Evolutionary conservation across 2,113 vertebrate species (phyloP).

Genomic region (Pimephales promelas): DNA sequence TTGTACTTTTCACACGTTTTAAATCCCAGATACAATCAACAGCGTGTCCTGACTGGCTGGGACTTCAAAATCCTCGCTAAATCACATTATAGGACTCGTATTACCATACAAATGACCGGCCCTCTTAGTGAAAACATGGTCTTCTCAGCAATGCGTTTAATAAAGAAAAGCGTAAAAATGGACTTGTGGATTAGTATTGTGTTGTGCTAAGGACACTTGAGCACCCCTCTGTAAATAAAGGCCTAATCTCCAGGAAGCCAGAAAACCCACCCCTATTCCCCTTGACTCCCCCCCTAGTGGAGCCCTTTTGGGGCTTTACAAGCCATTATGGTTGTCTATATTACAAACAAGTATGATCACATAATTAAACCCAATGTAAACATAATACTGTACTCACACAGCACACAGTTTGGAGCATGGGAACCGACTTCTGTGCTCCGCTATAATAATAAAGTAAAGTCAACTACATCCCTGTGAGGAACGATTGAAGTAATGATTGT

Average conservation of each 20-base stretch:
- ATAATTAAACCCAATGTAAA: constrained; percentile 55
- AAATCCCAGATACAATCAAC: constrained; percentile 31
- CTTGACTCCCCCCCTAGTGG: constrained; percentile 5
- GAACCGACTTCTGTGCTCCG: constrained; percentile 56
- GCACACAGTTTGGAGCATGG: constrained; percentile 60
- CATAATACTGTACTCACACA: constrained; percentile 46
- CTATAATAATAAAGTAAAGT: constrained; percentile 63
- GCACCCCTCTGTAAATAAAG: constrained; percentile 69
- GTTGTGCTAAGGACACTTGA: constrained; percentile 69
- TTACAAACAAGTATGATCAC: constrained; percentile 31
- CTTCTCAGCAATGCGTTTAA: constrained; percentile 48
- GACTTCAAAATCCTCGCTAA: constrained; percentile 22
- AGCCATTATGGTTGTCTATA: not conserved
- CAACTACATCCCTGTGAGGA: constrained; percentile 61
- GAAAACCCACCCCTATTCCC: constrained; percentile 56
- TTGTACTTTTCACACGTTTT: constrained; percentile 18
- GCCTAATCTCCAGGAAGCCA: constrained; percentile 74
- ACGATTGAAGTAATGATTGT: constrained; percentile 42
- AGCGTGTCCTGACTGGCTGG: constrained; percentile 8
- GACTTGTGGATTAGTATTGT: constrained; percentile 59
- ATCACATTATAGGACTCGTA: constrained; percentile 42
- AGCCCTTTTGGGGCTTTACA: constrained; percentile 29
- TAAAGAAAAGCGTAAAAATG: constrained; percentile 58
- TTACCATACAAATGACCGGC: constrained; percentile 40
- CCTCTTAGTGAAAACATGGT: constrained; percentile 33